Evolutionary conservation across 1,140 invertebrate species (phyloP).

Genomic region (Microplitis demolitor): DNA sequence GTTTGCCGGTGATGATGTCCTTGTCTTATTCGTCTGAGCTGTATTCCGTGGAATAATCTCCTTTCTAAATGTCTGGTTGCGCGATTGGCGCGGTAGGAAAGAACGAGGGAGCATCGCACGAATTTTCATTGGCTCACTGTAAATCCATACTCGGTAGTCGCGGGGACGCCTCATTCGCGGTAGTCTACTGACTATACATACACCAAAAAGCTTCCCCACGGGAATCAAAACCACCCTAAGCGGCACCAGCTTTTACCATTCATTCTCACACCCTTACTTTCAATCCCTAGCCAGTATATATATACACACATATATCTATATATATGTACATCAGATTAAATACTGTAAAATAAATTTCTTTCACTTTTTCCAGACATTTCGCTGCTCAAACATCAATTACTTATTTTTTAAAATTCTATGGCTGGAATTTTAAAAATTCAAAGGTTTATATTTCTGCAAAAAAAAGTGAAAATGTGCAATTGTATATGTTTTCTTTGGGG

Average conservation of each 20-base stretch:
- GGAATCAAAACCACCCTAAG: conserved; percentile 34
- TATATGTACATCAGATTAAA: no score
- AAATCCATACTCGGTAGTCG: conserved; percentile 50
- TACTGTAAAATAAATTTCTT: no score
- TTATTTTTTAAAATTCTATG: no score
- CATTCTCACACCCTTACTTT: background rate
- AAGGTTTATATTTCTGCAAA: no score
- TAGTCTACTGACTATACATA: background rate
- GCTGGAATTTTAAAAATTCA: no score
- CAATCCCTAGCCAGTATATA: no score
- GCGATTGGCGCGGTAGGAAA: conserved; percentile 40
- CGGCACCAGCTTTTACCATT: conserved; percentile 1
- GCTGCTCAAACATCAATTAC: no score
- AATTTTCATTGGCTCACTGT: conserved; percentile 39
- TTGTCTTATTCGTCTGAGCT: conserved; percentile 2
- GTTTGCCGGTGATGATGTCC: background rate
- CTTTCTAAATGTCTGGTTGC: conserved; percentile 18
- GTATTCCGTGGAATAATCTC: conserved; percentile 17
- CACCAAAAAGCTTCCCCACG: conserved; percentile 22
- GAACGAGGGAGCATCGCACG: conserved; percentile 36
- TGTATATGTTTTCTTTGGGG: no score
- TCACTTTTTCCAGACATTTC: no score
- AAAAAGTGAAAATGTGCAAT: no score
- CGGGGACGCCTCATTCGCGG: conserved; percentile 44
- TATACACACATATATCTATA: no score